These are phyloP conservation scores for Brachyalestes nurse DNA, from an alignment of 2,797 vertebrate genomes.

Conservation along the genomic window DNA sequence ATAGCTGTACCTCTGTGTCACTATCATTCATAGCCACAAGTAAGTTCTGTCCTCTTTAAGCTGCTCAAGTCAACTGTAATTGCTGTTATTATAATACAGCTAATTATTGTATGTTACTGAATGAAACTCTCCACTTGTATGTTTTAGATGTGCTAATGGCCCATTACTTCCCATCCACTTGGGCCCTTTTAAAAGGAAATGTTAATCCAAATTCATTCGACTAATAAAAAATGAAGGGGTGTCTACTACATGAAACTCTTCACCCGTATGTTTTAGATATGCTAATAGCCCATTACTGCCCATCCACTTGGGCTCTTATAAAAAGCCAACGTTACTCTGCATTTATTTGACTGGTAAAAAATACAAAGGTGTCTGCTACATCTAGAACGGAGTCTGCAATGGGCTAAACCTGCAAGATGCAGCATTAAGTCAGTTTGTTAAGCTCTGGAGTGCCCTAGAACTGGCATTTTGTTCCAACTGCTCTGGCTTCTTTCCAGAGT, in stretches of 20 bases:
- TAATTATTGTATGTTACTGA: no score
- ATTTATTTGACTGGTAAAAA: conserved; percentile 58
- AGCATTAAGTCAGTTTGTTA: conserved; percentile 29
- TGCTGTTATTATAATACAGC: no score
- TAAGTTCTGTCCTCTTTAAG: no score
- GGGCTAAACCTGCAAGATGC: conserved; percentile 17
- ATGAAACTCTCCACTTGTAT: no score
- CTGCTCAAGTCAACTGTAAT: no score
- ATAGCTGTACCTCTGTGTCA: not conserved
- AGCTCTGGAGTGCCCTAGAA: conserved; percentile 31
- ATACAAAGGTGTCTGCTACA: conserved; percentile 50
- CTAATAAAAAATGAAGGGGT: conserved; percentile 58
- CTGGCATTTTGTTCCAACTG: conserved; percentile 12
- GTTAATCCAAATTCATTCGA: conserved; percentile 55
- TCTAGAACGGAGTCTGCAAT: conserved; percentile 19
- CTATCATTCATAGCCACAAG: no score
- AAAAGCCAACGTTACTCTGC: conserved; percentile 53
- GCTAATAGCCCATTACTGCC: no score
- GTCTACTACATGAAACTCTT: conserved; percentile 11
- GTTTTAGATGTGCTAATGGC: no score
- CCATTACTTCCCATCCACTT: conserved; percentile 17
- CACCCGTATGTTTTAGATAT: no score
- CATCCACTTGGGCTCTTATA: conserved; percentile 48
- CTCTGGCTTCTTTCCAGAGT: conserved; percentile 14
- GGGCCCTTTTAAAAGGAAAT: conserved; percentile 50